Percentiles rank a stretch among this genome's conserved stretches.
Evolutionary conservation across 2,797 vertebrate species (phyloP).

Genomic region (Alca torda): DNA sequence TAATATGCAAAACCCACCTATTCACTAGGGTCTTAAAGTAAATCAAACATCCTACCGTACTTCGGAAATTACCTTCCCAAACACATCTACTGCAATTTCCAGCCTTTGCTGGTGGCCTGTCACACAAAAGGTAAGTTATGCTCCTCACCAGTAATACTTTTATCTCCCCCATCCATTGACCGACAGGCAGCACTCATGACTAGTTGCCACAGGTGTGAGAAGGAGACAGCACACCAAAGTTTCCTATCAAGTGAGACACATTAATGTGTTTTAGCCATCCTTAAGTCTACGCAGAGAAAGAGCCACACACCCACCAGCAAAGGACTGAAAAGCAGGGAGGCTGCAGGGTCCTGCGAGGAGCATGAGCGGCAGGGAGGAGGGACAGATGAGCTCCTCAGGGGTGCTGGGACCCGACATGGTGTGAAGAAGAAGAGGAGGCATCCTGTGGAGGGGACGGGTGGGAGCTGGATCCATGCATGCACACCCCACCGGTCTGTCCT

Average conservation of each 20-base stretch:
- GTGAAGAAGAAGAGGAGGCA: background rate
- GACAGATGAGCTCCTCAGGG: background rate
- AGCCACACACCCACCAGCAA: background rate
- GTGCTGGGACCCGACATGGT: fast-evolving
- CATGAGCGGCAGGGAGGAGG: fast-evolving
- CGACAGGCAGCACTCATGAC: background rate
- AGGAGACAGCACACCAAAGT: background rate
- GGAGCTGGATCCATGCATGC: fast-evolving
- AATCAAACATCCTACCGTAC: background rate
- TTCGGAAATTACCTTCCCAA: background rate
- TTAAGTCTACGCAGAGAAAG: background rate
- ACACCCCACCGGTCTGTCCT: fast-evolving
- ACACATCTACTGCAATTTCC: background rate
- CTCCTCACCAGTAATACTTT: background rate
- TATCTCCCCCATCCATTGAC: background rate
- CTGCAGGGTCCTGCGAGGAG: background rate
- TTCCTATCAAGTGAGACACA: fast-evolving
- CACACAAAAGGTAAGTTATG: background rate
- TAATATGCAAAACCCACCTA: background rate
- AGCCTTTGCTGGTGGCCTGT: background rate
- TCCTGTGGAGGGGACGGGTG: background rate
- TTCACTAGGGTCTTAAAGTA: background rate
- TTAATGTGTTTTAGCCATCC: background rate
- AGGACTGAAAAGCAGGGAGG: background rate
- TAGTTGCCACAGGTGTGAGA: background rate